Evolutionary conservation across 23 tunicate genomes (phyloP), one percentile per base, ranked within the genome.

Genomic region (Aplidium turbinatum): DNA sequence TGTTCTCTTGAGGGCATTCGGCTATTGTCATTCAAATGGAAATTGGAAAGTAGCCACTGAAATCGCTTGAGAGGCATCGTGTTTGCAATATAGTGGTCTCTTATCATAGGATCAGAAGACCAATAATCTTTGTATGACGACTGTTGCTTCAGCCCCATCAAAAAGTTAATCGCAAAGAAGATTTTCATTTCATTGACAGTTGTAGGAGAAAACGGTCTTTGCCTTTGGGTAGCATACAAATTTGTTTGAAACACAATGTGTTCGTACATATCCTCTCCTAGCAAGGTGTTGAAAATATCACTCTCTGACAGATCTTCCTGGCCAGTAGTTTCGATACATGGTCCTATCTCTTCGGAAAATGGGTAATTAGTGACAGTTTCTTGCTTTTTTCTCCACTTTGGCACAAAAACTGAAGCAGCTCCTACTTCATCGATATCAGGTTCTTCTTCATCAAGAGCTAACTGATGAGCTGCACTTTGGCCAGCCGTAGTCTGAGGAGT

Each of bases 71-170:
- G 72, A 9, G 50, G 27, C 72, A 65, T 65, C n/a, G 24, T 30
- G n/a, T 38, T 36, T 35, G 72, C 19, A 7, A 38, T 65, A 36
- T 65, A 36, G 36, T 27, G 72, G 27, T 65, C 50, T 65, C 50
- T 18, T 3, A 65, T 7, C 72, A 65, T 65, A 7, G 72, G 72
- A 38, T 65, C 26, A 65, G 48, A 36, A 16, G 72, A 65, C 72
- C 72, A 65, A 38, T 36, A 65, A 65, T 65, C 72, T 38, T 65
- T 65, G 27, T 35, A 65, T n/a, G 72, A 65, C n/a, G 72, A 21
- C 50, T 36, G 31, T 65, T 38, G 36, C 27, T 36, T 23, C 16
- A 65, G 19, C 18, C 72, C 72, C 72, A 65, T 65, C 27, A 65
- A 7, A 35, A 65, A 36, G 27, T 65, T 65, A 3, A 38, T 27